phyloP scores from a whole-genome alignment of 2,797 vertebrate genomes.

The Chiloscyllium punctatum region DNA sequence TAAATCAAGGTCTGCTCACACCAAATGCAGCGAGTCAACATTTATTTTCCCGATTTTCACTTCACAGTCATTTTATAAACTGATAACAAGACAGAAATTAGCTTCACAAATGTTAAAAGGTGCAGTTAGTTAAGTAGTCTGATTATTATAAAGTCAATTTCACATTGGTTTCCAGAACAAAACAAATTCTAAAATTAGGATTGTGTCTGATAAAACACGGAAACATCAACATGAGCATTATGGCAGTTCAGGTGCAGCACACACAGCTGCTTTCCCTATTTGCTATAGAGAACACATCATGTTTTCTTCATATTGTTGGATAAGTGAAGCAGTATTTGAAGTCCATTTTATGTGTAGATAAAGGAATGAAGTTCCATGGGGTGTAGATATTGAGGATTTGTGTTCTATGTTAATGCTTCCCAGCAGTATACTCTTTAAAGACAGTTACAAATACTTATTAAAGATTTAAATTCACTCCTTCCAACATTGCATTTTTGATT shows the following conservation, averaged over 20 bases:
- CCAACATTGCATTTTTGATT: neutral
- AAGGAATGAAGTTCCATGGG: neutral
- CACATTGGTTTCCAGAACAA: neutral
- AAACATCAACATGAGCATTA: neutral
- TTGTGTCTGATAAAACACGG: neutral
- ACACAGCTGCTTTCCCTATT: slow-evolving; percentile 10
- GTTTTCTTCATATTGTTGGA: neutral
- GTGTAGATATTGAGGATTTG: neutral
- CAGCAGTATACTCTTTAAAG: neutral
- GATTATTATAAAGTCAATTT: neutral
- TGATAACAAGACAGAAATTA: neutral
- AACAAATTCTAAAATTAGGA: neutral
- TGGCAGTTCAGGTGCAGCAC: neutral
- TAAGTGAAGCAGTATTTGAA: neutral
- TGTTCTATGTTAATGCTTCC: neutral
- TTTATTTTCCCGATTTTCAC: neutral
- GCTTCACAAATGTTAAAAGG: neutral
- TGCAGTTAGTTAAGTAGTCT: neutral
- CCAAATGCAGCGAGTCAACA: neutral
- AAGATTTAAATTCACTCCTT: neutral
- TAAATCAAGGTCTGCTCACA: neutral
- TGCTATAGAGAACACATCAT: neutral
- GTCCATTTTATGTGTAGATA: neutral
- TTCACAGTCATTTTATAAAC: neutral
- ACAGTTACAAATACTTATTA: neutral